Percentiles rank a stretch among this genome's conserved stretches.
These are phyloP conservation scores for Urocynchramus pylzowi DNA, from an alignment of 2,113 vertebrate genomes.

Conservation along the genomic window DNA sequence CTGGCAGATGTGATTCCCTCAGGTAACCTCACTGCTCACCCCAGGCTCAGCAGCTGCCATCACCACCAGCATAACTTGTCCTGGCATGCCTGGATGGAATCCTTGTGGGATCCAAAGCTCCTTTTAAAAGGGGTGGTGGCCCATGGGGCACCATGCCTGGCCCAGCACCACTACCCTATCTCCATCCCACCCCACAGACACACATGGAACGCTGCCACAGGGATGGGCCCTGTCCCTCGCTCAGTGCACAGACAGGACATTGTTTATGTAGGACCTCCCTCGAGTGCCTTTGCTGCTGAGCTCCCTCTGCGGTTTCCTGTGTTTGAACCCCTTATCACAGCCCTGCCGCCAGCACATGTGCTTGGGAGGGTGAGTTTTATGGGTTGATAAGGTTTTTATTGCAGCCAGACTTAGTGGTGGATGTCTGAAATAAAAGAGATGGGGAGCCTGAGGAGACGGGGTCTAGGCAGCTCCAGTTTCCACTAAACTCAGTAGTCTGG, in stretches of 20 bases:
- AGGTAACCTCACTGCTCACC: not conserved
- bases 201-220: fast-evolving
- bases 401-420: not conserved
- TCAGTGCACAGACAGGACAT: fast-evolving
- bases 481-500: not conserved
- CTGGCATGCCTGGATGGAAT: fast-evolving
- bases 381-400: slow-evolving; percentile 39
- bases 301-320: not conserved
- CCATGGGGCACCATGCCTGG: fast-evolving
- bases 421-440: not conserved
- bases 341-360: not conserved
- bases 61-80: fast-evolving
- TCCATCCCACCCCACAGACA: not conserved
- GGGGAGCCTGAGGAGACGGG: not conserved
- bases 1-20: not conserved
- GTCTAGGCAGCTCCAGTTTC: not conserved
- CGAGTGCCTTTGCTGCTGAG: not conserved
- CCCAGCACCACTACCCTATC: fast-evolving
- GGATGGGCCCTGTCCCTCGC: not conserved
- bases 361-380: not conserved
- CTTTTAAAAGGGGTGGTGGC: not conserved
- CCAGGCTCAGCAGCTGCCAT: fast-evolving
- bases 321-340: slow-evolving; percentile 1
- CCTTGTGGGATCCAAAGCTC: not conserved
- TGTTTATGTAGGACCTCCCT: not conserved